Evolutionary conservation across 2,797 vertebrate species (phyloP), one percentile per base, ranked within the genome.

Genomic region (Darevskia mixta): DNA sequence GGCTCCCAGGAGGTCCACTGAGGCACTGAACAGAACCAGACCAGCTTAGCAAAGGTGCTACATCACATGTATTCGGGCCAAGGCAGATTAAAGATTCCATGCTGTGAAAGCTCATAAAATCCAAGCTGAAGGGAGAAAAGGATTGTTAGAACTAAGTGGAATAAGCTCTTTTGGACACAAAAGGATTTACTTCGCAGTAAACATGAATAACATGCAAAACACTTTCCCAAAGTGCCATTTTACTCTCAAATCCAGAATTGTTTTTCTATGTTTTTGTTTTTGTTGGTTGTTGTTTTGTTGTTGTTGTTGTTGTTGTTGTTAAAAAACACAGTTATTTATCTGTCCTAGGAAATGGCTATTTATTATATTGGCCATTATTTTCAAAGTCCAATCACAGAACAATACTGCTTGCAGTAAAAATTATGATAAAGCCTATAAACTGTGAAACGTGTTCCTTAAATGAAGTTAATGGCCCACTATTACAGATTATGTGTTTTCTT

Each of bases 391-490:
- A 82, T 89, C 55, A 73, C 71, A 83, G 45, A 93, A 86, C 72
- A 92, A 71, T 41, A 88, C 75, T 7, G 32, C 18, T n/a, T 72
- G 23, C 32, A 90, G 25, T 83, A 81, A 91, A 92, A 82, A 86
- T 84, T 45, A 73, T 86, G 91, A 90, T 49, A 76, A 45, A 81
- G 3, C 79, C 49, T 73, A 86, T 89, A 88, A 55, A 88, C 41
- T 61, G 64, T 88, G 91, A 83, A 64, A 72, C 83, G 29, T 80
- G 41, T 80, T 32, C 80, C 90, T 89, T 78, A 93, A 91, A 13
- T 79, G 79, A 90, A 84, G 38, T 83, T 81, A 92, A 90, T 92
- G 87, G 66, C 85, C 69, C 80, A 82, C 93, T 87, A 79, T 86
- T 64, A 86, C 41, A 91, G 66, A 88, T 71, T 92, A 61, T 73